A percentile compares a stretch with the other conserved stretches of the same genome.
These are phyloP conservation scores for Melinaea marsaeus DNA, from an alignment of 2,888 invertebrate species.

Conservation along the genomic window DNA sequence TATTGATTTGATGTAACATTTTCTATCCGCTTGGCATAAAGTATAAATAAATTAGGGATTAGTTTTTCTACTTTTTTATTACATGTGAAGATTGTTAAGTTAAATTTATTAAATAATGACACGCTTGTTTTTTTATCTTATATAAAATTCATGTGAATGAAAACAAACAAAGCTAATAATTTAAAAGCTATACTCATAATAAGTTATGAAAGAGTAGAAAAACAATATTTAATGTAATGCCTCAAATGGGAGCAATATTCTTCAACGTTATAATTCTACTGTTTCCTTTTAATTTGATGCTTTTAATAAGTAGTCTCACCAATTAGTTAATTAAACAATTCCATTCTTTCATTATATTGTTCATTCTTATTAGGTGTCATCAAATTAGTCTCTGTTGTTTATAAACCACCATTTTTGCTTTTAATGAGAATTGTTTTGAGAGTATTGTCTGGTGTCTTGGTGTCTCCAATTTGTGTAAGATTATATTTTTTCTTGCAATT, in stretches of 20 bases:
- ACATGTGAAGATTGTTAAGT: too few species aligned
- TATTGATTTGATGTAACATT: too few species aligned
- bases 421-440: background rate
- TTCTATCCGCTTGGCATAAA: too few species aligned
- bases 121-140: too few species aligned
- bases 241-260: background rate
- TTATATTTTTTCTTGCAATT: too few species aligned
- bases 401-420: background rate
- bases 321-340: slow-evolving; percentile 3
- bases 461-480: too few species aligned
- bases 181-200: background rate
- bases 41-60: too few species aligned
- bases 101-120: too few species aligned
- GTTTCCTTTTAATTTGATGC: background rate
- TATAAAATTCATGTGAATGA: too few species aligned
- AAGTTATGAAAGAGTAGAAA: background rate
- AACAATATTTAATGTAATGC: background rate
- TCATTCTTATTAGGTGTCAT: slow-evolving; percentile 5
- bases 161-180: too few species aligned
- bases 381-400: background rate
- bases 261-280: background rate
- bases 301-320: slow-evolving; percentile 1
- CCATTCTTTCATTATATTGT: slow-evolving; percentile 1
- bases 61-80: too few species aligned
- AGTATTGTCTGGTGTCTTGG: background rate